phyloP scores from a whole-genome alignment of 2,797 vertebrate species.

The Etheostoma nigrum region DNA sequence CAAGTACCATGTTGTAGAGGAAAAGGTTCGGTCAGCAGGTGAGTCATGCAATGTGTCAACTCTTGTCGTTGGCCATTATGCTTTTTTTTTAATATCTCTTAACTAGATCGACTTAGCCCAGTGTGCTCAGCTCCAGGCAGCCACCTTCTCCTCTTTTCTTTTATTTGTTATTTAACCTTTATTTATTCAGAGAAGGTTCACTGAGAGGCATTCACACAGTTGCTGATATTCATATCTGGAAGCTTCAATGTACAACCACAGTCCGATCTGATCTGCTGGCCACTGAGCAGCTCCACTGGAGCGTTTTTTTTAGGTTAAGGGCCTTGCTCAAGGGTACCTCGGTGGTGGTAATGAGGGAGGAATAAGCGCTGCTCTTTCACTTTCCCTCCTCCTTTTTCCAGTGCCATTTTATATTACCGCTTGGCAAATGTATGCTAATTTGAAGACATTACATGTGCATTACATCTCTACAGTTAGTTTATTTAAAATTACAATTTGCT shows the following conservation, averaged over 20 bases:
- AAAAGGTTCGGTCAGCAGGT: conserved; percentile 1
- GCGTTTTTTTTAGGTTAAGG: too few relatives aligned
- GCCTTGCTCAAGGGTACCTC: too few relatives aligned
- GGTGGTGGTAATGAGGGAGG: too few relatives aligned
- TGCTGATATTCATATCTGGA: too few relatives aligned
- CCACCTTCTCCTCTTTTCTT: conserved; percentile 29
- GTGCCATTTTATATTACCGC: neutral
- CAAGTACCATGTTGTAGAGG: conserved; percentile 2
- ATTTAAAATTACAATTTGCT: neutral
- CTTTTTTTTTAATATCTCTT: conserved; percentile 41
- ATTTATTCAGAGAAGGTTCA: too few relatives aligned
- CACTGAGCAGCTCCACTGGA: too few relatives aligned
- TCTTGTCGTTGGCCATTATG: conserved; percentile 35
- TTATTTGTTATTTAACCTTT: too few relatives aligned
- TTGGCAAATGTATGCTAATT: neutral
- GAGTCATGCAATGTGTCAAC: conserved; percentile 28
- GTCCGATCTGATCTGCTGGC: too few relatives aligned
- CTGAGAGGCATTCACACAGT: too few relatives aligned
- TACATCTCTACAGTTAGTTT: neutral
- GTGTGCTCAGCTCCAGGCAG: conserved; percentile 12
- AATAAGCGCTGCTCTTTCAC: too few relatives aligned
- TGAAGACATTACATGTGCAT: neutral
- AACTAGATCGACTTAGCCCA: conserved; percentile 55
- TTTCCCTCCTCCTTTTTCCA: neutral
- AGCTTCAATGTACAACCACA: too few relatives aligned